Conservation (phyloP, 2,113 vertebrate genomes). For the Syrrhaptes paradoxus region DNA sequence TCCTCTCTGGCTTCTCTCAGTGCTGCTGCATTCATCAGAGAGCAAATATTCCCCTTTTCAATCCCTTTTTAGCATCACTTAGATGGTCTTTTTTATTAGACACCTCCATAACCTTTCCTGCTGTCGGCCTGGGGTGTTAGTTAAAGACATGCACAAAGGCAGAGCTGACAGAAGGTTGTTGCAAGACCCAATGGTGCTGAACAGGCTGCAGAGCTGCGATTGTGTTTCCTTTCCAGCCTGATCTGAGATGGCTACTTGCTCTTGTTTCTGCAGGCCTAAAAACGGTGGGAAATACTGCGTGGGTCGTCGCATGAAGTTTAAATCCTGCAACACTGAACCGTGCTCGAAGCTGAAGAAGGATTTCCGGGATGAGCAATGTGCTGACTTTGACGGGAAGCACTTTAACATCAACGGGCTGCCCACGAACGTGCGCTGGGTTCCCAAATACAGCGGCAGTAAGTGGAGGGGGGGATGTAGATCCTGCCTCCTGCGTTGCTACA, state of each 20-base stretch:
- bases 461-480: background rate
- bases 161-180: background rate
- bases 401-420: conserved; percentile 98
- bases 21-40: background rate
- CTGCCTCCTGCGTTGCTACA: background rate
- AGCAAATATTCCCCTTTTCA: background rate
- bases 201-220: background rate
- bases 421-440: conserved; percentile 95
- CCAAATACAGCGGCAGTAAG: conserved; percentile 99
- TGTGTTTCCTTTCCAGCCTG: background rate
- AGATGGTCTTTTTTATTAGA: background rate
- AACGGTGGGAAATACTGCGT: conserved; percentile 95
- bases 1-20: background rate
- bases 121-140: background rate
- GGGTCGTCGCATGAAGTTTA: conserved; percentile 97
- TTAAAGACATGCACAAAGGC: background rate
- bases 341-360: conserved; percentile 92
- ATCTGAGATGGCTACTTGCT: background rate
- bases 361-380: conserved; percentile 96
- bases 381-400: conserved; percentile 91
- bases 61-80: background rate
- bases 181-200: background rate
- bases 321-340: conserved; percentile 94
- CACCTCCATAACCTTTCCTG: background rate
- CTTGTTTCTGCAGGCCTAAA: conserved; percentile 82